These are phyloP conservation scores for Xenentodon cancila DNA, from an alignment of 2,797 vertebrate species.

Conservation along the genomic window DNA sequence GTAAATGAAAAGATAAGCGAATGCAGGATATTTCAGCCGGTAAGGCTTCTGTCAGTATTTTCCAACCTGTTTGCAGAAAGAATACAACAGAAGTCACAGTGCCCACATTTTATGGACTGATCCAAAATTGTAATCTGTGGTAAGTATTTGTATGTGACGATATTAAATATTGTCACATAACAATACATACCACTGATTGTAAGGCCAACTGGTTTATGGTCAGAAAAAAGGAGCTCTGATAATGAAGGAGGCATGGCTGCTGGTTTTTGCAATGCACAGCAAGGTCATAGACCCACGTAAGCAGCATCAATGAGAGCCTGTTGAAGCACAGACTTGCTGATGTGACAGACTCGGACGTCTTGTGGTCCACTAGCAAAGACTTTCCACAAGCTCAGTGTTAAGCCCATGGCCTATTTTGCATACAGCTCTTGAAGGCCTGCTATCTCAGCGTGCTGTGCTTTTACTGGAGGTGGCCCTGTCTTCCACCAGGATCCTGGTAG, in stretches of 20 bases:
- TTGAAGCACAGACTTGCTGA: constrained; percentile 60
- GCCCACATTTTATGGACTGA: not conserved
- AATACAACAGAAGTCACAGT: constrained; percentile 15
- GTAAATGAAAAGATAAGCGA: constrained; percentile 18
- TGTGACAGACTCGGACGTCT: constrained; percentile 37
- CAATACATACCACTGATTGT: too few species aligned
- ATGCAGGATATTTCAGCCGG: constrained; percentile 2
- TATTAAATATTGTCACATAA: too few species aligned
- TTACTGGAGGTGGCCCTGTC: too few species aligned
- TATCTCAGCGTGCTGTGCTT: too few species aligned
- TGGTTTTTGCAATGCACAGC: constrained; percentile 23
- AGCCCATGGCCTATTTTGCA: too few species aligned
- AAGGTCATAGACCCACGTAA: constrained; percentile 45
- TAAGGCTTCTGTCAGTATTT: constrained; percentile 5
- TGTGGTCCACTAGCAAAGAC: not conserved
- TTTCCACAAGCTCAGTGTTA: too few species aligned
- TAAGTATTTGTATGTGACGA: too few species aligned
- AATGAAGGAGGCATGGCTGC: constrained; percentile 18
- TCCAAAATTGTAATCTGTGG: too few species aligned
- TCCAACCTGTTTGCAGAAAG: constrained; percentile 16
- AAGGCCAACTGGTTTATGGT: not conserved
- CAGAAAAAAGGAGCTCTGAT: constrained; percentile 15
- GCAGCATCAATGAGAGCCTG: constrained; percentile 60
- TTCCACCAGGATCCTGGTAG: too few species aligned
- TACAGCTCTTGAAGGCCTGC: too few species aligned